Conservation (phyloP, 2,888 invertebrate genomes). For the Caenorhabditis zanzibari region DNA sequence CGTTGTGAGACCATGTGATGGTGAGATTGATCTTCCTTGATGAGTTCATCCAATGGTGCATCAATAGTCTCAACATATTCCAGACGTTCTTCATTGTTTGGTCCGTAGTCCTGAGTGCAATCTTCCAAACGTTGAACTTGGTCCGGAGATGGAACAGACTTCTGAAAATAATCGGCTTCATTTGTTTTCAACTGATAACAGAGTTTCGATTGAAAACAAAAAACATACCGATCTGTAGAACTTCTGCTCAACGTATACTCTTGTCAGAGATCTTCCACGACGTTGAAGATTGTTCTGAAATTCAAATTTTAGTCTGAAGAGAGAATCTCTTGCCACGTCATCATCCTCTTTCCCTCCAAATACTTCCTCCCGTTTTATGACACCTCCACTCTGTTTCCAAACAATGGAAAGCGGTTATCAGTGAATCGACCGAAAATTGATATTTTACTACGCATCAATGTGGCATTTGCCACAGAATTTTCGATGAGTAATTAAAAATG, state of each 20-base stretch:
- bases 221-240: slow-evolving; percentile 57
- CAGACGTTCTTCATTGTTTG: slow-evolving; percentile 57
- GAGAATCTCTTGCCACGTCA: slow-evolving; percentile 16
- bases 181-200: background rate
- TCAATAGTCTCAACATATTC: slow-evolving; percentile 67
- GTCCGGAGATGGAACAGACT: slow-evolving; percentile 51
- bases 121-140: slow-evolving; percentile 56
- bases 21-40: slow-evolving; percentile 63
- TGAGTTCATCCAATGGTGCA: slow-evolving; percentile 57
- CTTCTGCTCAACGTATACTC: slow-evolving; percentile 70
- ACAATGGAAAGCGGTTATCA: slow-evolving; percentile 31
- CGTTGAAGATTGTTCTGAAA: slow-evolving; percentile 40
- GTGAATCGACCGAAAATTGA: slow-evolving; percentile 28
- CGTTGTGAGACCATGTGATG: slow-evolving; percentile 26
- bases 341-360: slow-evolving; percentile 5
- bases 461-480: slow-evolving; percentile 29
- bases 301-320: background rate
- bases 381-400: slow-evolving; percentile 17
- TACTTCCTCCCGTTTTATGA: slow-evolving; percentile 18
- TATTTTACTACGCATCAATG: slow-evolving; percentile 35
- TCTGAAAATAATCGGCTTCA: slow-evolving; percentile 45
- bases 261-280: slow-evolving; percentile 67
- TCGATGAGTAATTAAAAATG: slow-evolving; percentile 26
- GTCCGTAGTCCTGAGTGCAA: slow-evolving; percentile 49
- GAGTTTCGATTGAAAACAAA: background rate